These are phyloP conservation scores for Psilanteris sp. DNA, from an alignment of 1,140 invertebrate species.

Conservation along the genomic window DNA sequence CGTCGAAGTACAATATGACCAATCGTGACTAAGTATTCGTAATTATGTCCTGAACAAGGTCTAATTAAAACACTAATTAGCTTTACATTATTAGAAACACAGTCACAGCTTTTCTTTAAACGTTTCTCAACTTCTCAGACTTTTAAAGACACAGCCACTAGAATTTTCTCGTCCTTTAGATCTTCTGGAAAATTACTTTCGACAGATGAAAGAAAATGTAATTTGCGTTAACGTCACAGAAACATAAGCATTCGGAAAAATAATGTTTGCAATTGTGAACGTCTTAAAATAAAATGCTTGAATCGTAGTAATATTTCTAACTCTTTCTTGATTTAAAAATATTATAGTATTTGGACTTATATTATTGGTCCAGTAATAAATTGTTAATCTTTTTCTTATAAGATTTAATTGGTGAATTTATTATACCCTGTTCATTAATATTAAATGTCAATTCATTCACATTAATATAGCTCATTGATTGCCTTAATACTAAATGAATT, in stretches of 20 bases:
- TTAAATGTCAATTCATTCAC: too few species aligned
- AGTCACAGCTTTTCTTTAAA: constrained; percentile 63
- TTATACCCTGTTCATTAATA: too few species aligned
- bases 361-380: too few species aligned
- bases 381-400: too few species aligned
- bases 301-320: constrained; percentile 10
- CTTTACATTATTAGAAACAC: constrained; percentile 65
- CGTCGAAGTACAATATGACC: constrained; percentile 50
- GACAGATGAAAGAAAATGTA: constrained; percentile 61
- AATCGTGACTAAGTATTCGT: constrained; percentile 59
- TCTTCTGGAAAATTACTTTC: constrained; percentile 57
- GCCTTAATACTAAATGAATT: too few species aligned
- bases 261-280: constrained; percentile 41
- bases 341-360: too few species aligned
- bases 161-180: constrained; percentile 54
- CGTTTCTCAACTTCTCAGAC: constrained; percentile 46
- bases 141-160: constrained; percentile 51
- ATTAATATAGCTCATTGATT: too few species aligned
- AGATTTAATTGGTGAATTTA: too few species aligned
- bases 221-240: constrained; percentile 52
- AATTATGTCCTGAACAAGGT: constrained; percentile 67
- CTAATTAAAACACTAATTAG: constrained; percentile 66
- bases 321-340: constrained; percentile 2
- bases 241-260: constrained; percentile 41
- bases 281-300: constrained; percentile 19